Evolutionary conservation across 2,888 invertebrate species (phyloP), one percentile per base, ranked within the genome.

Genomic region (Drosophila barbarae): DNA sequence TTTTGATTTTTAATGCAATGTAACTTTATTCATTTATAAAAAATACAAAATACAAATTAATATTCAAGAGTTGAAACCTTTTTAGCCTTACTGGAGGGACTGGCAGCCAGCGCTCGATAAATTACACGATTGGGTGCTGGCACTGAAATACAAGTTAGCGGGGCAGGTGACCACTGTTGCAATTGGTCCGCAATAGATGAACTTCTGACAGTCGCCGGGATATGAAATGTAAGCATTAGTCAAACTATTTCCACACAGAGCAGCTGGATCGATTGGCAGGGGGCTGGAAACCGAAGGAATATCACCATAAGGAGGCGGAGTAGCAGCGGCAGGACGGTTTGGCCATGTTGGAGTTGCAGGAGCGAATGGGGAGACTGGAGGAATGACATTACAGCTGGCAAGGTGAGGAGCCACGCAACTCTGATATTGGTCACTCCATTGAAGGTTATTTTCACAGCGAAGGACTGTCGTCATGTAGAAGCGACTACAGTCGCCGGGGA

Each of bases 191-290:
- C 89, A 89, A 13, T 79, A 71, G 50, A 88, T 83, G 21, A 87
- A 89, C 55, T 84, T 86, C 6, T 66, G 77, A 34, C 88, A 88
- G 61, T 88, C 83, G 4, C 58, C 69, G 0, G 88, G 86, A 76
- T 87, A 80, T 1, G 85, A 58, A 0, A 82, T 39, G 57, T 77
- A 86, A 0, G 52, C 28, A 26, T 7, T 53, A 23, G 32, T 32
- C 13, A 4, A 21, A 39, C 35, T 26, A 4, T 42, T 32, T 1
- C 10, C 41, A 53, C 83, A 83, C 21, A 64, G 21, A 1, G 10
- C 9, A 9, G 18, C 50, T 5, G 50, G 42, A 21, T 69, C 60
- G 1, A 72, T 64, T 7, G 55, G 55, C 26, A 30, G 38, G 12
- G 1, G 12, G 5, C 1, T 10, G 0, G 67, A 28, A 1, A 6